These are phyloP conservation scores for Characodon lateralis DNA, from an alignment of 2,797 vertebrate genomes.

Conservation along the genomic window DNA sequence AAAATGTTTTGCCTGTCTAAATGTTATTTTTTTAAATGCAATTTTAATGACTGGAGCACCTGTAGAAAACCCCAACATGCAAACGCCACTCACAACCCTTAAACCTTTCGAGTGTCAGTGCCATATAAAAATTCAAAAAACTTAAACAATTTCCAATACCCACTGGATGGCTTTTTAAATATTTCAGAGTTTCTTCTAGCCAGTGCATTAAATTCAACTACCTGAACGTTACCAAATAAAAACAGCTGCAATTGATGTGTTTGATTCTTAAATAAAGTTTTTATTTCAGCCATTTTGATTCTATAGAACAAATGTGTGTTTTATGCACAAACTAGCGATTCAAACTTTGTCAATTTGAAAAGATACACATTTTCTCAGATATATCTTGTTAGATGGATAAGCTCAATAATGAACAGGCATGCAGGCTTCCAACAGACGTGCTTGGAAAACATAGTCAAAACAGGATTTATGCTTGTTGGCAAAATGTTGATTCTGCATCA, in stretches of 20 bases:
- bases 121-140: neutral
- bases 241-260: neutral
- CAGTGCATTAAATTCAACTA: neutral
- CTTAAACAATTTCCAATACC: neutral
- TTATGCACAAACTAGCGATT: neutral
- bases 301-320: neutral
- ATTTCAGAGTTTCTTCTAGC: neutral
- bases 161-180: neutral
- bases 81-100: no score
- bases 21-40: no score
- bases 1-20: no score
- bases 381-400: neutral
- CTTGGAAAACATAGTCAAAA: slow-evolving; percentile 5
- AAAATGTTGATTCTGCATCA: neutral
- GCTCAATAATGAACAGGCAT: neutral
- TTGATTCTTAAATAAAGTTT: neutral
- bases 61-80: no score
- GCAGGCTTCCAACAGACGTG: neutral
- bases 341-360: neutral
- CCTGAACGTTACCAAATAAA: neutral
- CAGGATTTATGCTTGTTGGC: slow-evolving; percentile 6
- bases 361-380: neutral
- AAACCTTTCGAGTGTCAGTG: neutral
- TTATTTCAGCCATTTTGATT: neutral
- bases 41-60: no score